phyloP scores from a whole-genome alignment of 1,140 invertebrate species.

The Eumaeus atala region DNA sequence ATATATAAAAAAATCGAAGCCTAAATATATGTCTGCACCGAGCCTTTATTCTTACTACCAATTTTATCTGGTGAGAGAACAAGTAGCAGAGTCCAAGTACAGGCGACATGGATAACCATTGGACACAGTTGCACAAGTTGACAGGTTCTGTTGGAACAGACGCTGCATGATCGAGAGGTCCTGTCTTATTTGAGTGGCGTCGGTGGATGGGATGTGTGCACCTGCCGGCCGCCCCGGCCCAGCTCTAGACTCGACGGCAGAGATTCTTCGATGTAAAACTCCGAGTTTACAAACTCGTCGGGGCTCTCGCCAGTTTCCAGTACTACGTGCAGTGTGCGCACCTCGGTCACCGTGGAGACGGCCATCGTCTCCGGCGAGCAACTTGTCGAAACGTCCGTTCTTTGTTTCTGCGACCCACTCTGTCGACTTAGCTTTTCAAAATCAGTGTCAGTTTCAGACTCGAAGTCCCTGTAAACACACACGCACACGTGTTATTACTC shows the following conservation, averaged over 20 bases:
- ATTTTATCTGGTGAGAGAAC: no score
- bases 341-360: constrained; percentile 58
- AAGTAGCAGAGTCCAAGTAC: no score
- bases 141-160: no score
- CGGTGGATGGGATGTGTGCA: constrained; percentile 35
- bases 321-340: constrained; percentile 53
- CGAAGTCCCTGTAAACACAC: constrained; percentile 81
- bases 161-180: no score
- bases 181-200: constrained; percentile 39
- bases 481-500: no score
- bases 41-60: no score
- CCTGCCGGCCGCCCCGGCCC: constrained; percentile 70
- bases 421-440: constrained; percentile 84
- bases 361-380: constrained; percentile 48
- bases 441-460: constrained; percentile 88
- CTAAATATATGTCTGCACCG: no score
- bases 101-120: no score
- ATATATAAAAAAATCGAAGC: no score
- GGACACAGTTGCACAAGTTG: no score
- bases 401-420: no score
- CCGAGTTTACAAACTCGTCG: constrained; percentile 85
- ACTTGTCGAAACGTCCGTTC: no score
- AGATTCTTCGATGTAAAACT: constrained; percentile 92
- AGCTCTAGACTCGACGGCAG: constrained; percentile 81
- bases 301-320: constrained; percentile 34